Evolutionary conservation across 2,888 invertebrate genomes (phyloP).

Genomic region (Patella pellucida): DNA sequence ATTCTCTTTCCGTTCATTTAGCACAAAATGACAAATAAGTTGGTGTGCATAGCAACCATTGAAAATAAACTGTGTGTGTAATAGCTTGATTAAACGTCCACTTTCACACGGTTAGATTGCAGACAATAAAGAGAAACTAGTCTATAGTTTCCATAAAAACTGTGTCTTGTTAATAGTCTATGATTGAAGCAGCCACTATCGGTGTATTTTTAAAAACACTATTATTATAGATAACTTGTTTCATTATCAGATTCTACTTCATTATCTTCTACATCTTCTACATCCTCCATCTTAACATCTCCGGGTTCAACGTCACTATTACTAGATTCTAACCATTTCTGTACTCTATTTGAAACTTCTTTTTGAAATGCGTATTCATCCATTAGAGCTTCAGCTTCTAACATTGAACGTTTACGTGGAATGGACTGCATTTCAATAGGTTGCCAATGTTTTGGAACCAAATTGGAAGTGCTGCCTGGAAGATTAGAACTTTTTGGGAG

Average conservation of each 20-base stretch:
- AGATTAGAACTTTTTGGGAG: constrained; percentile 39
- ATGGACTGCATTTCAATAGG: constrained; percentile 39
- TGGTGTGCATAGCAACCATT: too few species aligned
- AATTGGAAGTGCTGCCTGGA: constrained; percentile 49
- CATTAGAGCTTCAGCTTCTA: constrained; percentile 47
- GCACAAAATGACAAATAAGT: too few species aligned
- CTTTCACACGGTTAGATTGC: too few species aligned
- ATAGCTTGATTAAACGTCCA: too few species aligned
- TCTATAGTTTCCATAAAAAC: too few species aligned
- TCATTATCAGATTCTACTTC: constrained; percentile 33
- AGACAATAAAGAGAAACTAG: too few species aligned
- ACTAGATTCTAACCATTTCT: constrained; percentile 50
- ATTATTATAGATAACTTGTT: constrained; percentile 26
- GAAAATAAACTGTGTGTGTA: too few species aligned
- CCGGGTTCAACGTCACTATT: constrained; percentile 40
- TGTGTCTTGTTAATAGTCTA: too few species aligned
- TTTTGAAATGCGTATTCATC: constrained; percentile 53
- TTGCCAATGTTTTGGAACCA: constrained; percentile 57
- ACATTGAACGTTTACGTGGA: constrained; percentile 29
- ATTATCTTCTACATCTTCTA: constrained; percentile 23
- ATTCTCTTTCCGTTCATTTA: too few species aligned
- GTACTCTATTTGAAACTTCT: constrained; percentile 50
- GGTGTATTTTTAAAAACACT: neutral
- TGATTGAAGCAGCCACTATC: too few species aligned
- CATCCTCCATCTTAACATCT: constrained; percentile 39